phyloP scores from a whole-genome alignment of 1,140 invertebrate species.

The Piezodorus guildinii region DNA sequence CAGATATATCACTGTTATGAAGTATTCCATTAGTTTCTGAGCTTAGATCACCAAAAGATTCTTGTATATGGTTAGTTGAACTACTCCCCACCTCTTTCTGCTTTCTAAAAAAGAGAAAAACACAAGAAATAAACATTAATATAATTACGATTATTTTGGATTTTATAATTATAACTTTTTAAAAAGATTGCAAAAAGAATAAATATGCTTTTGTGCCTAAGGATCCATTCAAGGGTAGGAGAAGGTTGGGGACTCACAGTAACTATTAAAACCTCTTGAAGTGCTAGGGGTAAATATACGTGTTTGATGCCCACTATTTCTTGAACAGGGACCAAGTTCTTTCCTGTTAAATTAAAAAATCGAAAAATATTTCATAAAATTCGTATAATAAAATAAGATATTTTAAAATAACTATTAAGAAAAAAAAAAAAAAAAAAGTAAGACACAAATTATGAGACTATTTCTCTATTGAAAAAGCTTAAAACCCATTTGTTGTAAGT shows the following conservation, averaged over 20 bases:
- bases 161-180: neutral
- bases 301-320: neutral
- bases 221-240: conserved; percentile 1
- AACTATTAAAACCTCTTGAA: conserved; percentile 15
- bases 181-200: neutral
- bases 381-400: too few species aligned
- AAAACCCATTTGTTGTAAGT: too few species aligned
- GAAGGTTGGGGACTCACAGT: conserved; percentile 10
- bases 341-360: conserved; percentile 12
- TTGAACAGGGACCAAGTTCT: conserved; percentile 1
- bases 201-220: neutral
- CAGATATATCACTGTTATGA: neutral
- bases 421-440: too few species aligned
- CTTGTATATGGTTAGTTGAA: neutral
- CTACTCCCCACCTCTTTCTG: neutral
- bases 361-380: neutral
- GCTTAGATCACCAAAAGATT: conserved; percentile 4
- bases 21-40: conserved; percentile 4
- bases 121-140: neutral
- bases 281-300: conserved; percentile 14
- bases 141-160: neutral
- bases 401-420: too few species aligned
- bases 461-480: too few species aligned
- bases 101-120: conserved; percentile 10
- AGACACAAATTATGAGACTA: too few species aligned